Conservation (phyloP, 2,797 vertebrate genomes). For the Lacerta bilineata region DNA sequence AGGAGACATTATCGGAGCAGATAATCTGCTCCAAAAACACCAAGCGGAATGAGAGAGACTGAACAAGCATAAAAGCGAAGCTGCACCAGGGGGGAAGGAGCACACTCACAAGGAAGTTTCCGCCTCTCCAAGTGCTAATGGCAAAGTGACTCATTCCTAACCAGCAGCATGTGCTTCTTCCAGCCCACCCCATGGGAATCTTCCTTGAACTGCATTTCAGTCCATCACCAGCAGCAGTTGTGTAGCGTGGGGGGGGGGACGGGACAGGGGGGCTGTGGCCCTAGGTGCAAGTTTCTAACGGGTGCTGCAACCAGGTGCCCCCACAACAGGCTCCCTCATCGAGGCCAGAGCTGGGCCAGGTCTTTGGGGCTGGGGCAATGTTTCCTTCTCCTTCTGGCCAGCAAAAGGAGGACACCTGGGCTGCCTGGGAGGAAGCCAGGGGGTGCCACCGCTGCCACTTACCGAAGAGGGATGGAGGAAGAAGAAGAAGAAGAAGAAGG, state of each 20-base stretch:
- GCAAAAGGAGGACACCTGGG: no score
- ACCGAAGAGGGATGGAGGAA: no score
- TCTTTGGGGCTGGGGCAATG: no score
- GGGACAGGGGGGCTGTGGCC: no score
- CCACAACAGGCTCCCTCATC: no score
- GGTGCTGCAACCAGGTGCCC: no score
- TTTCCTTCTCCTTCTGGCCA: no score
- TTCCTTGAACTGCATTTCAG: background rate
- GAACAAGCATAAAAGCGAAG: background rate
- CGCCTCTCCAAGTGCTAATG: slow-evolving; percentile 3
- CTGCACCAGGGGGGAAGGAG: background rate
- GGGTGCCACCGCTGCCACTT: no score
- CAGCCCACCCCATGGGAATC: background rate
- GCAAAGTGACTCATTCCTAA: background rate
- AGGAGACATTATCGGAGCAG: background rate
- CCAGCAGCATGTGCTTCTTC: fast-evolving
- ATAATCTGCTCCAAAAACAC: background rate
- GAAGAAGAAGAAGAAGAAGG: no score
- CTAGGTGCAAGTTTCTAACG: no score
- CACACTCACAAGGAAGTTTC: background rate
- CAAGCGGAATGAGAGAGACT: slow-evolving; percentile 2
- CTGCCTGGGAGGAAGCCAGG: no score
- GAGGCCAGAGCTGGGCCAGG: no score
- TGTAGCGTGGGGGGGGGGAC: background rate
- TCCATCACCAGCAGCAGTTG: background rate